Conservation (phyloP, 1,140 invertebrate species). For the Zeugodacus cucurbitae region DNA sequence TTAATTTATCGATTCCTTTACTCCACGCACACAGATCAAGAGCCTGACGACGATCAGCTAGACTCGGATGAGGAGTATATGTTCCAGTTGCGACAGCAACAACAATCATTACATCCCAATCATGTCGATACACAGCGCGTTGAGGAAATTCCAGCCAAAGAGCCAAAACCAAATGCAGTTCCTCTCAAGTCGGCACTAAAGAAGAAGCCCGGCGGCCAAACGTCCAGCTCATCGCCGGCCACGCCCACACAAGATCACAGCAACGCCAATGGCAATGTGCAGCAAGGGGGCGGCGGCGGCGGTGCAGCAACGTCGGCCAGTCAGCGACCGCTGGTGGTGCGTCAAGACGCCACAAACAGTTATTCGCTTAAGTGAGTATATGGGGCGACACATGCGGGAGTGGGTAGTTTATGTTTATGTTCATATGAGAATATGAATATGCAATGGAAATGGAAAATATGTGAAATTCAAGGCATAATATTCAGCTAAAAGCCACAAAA, state of each 20-base stretch:
- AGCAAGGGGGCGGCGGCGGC: conserved; percentile 47
- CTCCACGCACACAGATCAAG: conserved; percentile 58
- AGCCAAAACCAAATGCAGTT: conserved; percentile 87
- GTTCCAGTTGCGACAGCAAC: conserved; percentile 58
- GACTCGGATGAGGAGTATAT: conserved; percentile 68
- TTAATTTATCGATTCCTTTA: neutral
- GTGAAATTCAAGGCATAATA: neutral
- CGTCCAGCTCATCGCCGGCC: conserved; percentile 62
- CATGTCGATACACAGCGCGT: conserved; percentile 82
- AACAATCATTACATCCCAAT: conserved; percentile 66
- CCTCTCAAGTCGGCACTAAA: conserved; percentile 92
- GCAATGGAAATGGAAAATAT: neutral
- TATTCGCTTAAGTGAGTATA: conserved; percentile 73
- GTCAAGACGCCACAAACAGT: conserved; percentile 73
- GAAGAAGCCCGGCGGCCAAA: conserved; percentile 77
- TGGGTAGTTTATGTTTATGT: too few species aligned
- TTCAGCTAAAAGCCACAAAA: neutral
- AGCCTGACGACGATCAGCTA: conserved; percentile 68
- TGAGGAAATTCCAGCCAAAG: conserved; percentile 90
- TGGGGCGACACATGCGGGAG: neutral
- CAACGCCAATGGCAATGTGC: conserved; percentile 44
- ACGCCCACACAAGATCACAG: conserved; percentile 82
- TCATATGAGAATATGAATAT: neutral
- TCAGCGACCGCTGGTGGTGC: conserved; percentile 72
- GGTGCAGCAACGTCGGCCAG: conserved; percentile 51